Conservation (phyloP, 2,888 invertebrate species). For the Erebia epiphron region DNA sequence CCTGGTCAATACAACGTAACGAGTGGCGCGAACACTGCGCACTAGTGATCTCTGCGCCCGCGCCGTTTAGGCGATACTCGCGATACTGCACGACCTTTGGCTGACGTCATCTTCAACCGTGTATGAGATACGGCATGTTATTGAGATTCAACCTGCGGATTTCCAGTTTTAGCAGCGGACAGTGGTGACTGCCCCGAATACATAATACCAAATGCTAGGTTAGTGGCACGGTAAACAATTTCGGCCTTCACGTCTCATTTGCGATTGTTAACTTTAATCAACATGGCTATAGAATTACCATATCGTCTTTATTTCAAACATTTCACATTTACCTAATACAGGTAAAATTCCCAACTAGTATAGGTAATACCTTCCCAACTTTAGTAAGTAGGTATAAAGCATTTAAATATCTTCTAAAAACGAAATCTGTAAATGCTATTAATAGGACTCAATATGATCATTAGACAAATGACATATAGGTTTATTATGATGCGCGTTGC, state of each 20-base stretch:
- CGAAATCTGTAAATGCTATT: too few species aligned
- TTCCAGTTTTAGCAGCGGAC: slow-evolving; percentile 66
- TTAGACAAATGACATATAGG: too few species aligned
- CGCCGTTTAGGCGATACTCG: slow-evolving; percentile 58
- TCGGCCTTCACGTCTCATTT: slow-evolving; percentile 52
- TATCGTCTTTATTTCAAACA: not conserved
- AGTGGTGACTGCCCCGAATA: slow-evolving; percentile 53
- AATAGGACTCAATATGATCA: too few species aligned
- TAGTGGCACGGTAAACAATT: slow-evolving; percentile 52
- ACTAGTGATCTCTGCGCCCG: slow-evolving; percentile 73
- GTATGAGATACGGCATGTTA: slow-evolving; percentile 60
- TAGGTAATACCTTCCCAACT: too few species aligned
- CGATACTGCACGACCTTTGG: slow-evolving; percentile 73
- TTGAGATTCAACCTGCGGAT: slow-evolving; percentile 66
- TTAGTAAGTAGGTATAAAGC: too few species aligned
- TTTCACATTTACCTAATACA: not conserved
- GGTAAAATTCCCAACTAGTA: not conserved
- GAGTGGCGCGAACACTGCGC: slow-evolving; percentile 66
- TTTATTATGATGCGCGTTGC: too few species aligned
- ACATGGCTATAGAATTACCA: not conserved
- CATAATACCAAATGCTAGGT: slow-evolving; percentile 41
- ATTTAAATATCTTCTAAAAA: too few species aligned
- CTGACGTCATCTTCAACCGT: slow-evolving; percentile 69
- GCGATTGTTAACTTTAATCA: slow-evolving; percentile 1
- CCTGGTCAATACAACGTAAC: slow-evolving; percentile 60